phyloP scores from a whole-genome alignment of 2,797 vertebrate genomes.

The Prionace glauca region DNA sequence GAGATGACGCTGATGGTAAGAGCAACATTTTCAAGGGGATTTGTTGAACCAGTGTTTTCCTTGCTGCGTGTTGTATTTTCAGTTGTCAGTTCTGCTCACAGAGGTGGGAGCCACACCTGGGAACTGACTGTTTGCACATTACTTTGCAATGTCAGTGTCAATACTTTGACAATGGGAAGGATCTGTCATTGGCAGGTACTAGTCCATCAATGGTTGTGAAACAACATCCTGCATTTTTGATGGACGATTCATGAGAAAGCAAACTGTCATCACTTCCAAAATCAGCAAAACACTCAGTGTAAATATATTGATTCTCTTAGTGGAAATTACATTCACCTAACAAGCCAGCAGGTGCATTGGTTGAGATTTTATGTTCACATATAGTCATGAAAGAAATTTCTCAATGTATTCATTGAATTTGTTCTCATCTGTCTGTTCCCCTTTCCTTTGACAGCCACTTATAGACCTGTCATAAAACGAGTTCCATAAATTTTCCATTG shows the following conservation, averaged over 20 bases:
- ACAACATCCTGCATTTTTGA: constrained; percentile 55
- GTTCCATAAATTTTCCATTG: too few relatives aligned
- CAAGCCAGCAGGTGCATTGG: not conserved
- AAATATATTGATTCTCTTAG: not conserved
- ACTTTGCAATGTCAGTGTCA: constrained; percentile 59
- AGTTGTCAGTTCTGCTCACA: constrained; percentile 57
- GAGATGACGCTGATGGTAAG: not conserved
- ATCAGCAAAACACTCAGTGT: not conserved
- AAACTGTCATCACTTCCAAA: not conserved
- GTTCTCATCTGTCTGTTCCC: too few relatives aligned
- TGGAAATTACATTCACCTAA: not conserved
- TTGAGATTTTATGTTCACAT: not conserved
- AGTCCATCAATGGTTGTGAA: constrained; percentile 59
- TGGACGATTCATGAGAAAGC: too few relatives aligned
- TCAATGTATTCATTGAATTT: too few relatives aligned
- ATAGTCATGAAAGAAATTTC: not conserved
- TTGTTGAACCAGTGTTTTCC: not conserved
- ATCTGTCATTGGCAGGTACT: constrained; percentile 62
- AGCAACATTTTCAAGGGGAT: not conserved
- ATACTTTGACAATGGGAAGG: constrained; percentile 59
- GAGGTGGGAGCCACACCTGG: constrained; percentile 58
- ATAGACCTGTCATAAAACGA: too few relatives aligned
- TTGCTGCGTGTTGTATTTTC: not conserved
- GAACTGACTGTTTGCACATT: constrained; percentile 57
- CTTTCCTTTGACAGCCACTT: too few relatives aligned